phyloP scores from a whole-genome alignment of 2,888 invertebrate genomes.

The Sepiola atlantica region DNA sequence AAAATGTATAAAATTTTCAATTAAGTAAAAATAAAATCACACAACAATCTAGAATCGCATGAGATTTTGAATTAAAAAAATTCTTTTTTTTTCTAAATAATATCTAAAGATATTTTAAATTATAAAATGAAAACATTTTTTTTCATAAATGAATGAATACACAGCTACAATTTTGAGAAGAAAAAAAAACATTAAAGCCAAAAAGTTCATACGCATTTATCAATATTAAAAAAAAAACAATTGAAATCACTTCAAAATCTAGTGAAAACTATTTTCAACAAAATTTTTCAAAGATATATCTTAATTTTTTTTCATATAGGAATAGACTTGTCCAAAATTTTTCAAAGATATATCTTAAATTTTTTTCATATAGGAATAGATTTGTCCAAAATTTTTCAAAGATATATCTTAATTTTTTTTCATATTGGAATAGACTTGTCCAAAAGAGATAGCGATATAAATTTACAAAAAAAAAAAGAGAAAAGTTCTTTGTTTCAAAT shows the following conservation, averaged over 20 bases:
- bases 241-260: neutral
- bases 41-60: neutral
- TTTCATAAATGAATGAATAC: neutral
- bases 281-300: constrained; percentile 4
- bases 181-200: neutral
- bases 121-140: neutral
- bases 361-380: constrained; percentile 18
- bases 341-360: constrained; percentile 6
- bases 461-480: neutral
- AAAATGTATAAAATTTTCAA: neutral
- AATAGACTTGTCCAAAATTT: neutral
- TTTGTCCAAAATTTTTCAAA: neutral
- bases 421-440: constrained; percentile 14
- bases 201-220: neutral
- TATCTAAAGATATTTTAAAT: neutral
- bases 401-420: constrained; percentile 2
- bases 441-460: neutral
- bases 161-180: neutral
- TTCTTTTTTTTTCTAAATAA: neutral
- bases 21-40: neutral
- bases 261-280: neutral
- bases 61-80: neutral
- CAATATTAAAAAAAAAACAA: neutral
- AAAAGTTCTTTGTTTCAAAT: neutral
- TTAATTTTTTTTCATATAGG: constrained; percentile 18